Base-by-base conservation (phyloP, 2,797 vertebrate genomes). In the Sebastes matsubarae region DNA sequence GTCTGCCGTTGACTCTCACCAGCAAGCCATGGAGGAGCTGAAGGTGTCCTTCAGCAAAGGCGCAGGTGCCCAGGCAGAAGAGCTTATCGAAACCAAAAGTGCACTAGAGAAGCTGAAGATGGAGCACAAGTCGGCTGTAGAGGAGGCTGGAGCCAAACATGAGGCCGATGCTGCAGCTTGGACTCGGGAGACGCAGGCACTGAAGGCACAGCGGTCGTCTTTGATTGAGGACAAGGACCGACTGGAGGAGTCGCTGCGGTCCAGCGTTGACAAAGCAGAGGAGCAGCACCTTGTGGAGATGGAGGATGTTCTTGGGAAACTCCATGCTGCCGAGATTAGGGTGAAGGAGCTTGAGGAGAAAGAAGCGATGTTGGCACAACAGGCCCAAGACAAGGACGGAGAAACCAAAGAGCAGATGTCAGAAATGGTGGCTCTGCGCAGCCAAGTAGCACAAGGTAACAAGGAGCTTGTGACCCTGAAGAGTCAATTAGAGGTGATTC, bases 251-350 rank as follows among this genome's bases (percentile, higher is more conserved):
- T 92, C 86, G 5, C 82, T 98, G 34, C 95, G 95, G 61, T 93
- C 90, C 32, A 96, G 94, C 3, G 90, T 99, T 84, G 99, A 99
- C 85, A 96, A 88, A 46, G 90, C 94, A 1, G 98, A 99, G 92
- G 97, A 98, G 78, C 98, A 99, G 91, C 98, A 99, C 83, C 96
- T 99, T 29, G 96, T 99, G 72, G 98, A 99, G 90, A 97, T 99
- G 97, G 98, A 99, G 90, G 99, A 99, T 46, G 93, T 96, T 18
- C 94, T 99, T 80, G 97, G 95, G 89, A 99, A 99, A 88, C 94
- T 99, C 22, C 98, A 99, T 91, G 93, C 96, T 78, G 95, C 96
- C 1, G 98, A 99, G 87, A 83, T 96, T 80, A 96, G 97, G 93
- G 96, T 99, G 90, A 99, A 98, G 86, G 97, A 97, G 88, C 95